These are phyloP conservation scores for Phocides pigmalion DNA, from an alignment of 1,140 invertebrate genomes.

Conservation along the genomic window DNA sequence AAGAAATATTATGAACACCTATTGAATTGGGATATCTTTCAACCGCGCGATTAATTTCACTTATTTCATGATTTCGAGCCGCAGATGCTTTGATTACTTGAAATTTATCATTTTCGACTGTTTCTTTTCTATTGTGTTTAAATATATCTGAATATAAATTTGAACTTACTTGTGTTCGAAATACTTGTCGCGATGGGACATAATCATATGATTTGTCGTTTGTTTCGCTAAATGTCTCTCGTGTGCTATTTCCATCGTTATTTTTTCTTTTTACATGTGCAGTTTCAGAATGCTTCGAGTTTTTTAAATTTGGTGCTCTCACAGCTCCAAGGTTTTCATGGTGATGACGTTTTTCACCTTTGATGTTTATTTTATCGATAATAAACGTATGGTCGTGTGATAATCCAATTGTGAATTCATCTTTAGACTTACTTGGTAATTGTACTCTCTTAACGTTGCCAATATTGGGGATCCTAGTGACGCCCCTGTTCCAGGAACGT, in stretches of 20 bases:
- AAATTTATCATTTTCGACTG: not conserved
- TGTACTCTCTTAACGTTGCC: constrained; percentile 50
- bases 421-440: constrained; percentile 12
- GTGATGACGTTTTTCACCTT: not conserved
- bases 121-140: not conserved
- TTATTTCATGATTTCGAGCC: not conserved
- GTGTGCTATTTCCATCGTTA: not conserved
- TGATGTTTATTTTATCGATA: not conserved
- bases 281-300: not conserved
- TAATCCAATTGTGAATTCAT: not conserved
- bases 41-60: not conserved
- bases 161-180: not conserved
- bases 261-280: not conserved
- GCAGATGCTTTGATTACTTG: not conserved
- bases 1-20: not conserved
- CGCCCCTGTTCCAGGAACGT: constrained; percentile 45
- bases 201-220: not conserved
- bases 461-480: constrained; percentile 49
- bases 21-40: not conserved
- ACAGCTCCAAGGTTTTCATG: not conserved
- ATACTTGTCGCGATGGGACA: not conserved
- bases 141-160: not conserved
- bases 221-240: not conserved
- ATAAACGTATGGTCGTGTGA: constrained; percentile 1
- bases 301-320: constrained; percentile 2